Conservation (phyloP, 2,113 vertebrate genomes). For the Cololabis saira region DNA sequence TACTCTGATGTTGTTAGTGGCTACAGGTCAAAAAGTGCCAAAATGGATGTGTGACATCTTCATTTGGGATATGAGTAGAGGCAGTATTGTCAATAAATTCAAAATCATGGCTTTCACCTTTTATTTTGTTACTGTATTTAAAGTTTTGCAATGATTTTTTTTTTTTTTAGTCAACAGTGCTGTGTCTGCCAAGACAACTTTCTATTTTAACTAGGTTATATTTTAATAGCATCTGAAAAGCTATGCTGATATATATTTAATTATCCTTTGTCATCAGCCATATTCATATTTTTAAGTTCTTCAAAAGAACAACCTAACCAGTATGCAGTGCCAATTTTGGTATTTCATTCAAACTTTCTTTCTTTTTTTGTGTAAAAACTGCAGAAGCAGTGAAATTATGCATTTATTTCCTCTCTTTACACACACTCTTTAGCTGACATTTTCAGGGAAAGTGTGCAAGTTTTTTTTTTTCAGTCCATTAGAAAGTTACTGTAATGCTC, state of each 20-base stretch:
- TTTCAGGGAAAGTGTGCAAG: too few relatives aligned
- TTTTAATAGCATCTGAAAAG: neutral
- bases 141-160: neutral
- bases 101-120: conserved; percentile 11
- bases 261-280: neutral
- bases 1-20: conserved; percentile 14
- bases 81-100: conserved; percentile 44
- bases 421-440: too few relatives aligned
- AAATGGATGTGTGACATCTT: conserved; percentile 40
- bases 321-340: too few relatives aligned
- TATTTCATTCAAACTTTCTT: too few relatives aligned
- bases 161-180: neutral
- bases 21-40: conserved; percentile 55
- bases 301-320: too few relatives aligned
- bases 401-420: too few relatives aligned
- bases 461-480: too few relatives aligned
- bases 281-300: too few relatives aligned
- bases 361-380: too few relatives aligned
- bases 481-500: too few relatives aligned
- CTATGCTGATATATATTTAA: neutral
- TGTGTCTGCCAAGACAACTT: neutral
- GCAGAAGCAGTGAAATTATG: too few relatives aligned
- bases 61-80: conserved; percentile 21
- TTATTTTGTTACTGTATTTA: neutral
- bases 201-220: too few relatives aligned